Evolutionary conservation across 1,140 invertebrate genomes (phyloP).

Genomic region (Ephestia elutella): DNA sequence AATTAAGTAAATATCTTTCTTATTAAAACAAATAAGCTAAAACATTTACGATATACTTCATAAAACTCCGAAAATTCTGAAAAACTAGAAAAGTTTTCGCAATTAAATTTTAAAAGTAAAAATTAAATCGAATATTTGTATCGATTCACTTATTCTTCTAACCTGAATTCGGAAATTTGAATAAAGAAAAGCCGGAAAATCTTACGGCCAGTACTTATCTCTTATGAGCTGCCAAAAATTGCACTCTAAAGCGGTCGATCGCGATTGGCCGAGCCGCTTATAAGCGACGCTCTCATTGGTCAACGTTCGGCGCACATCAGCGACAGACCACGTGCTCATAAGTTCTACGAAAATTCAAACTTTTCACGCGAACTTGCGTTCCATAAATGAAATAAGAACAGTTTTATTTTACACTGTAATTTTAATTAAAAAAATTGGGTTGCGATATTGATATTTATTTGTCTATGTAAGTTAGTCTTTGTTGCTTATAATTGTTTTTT

Average conservation of each 20-base stretch:
- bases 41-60: too few relatives aligned
- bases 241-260: conserved; percentile 51
- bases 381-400: background rate
- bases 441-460: too few relatives aligned
- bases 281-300: conserved; percentile 65
- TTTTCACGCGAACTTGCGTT: conserved; percentile 32
- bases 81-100: too few relatives aligned
- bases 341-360: conserved; percentile 54
- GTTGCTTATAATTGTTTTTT: background rate
- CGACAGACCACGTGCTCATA: conserved; percentile 66
- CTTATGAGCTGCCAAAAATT: conserved; percentile 59
- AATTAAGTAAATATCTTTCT: too few relatives aligned
- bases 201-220: conserved; percentile 20
- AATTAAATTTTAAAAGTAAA: background rate
- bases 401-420: too few relatives aligned
- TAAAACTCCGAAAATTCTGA: too few relatives aligned
- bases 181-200: conserved; percentile 10
- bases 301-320: conserved; percentile 47
- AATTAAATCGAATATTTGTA: background rate
- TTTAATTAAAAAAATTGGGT: too few relatives aligned
- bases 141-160: too few relatives aligned
- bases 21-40: too few relatives aligned
- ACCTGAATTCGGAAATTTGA: too few relatives aligned
- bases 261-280: conserved; percentile 63
- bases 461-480: background rate